Evolutionary conservation across 2,113 vertebrate genomes (phyloP).

Genomic region (Nothocercus nigrocapillus): DNA sequence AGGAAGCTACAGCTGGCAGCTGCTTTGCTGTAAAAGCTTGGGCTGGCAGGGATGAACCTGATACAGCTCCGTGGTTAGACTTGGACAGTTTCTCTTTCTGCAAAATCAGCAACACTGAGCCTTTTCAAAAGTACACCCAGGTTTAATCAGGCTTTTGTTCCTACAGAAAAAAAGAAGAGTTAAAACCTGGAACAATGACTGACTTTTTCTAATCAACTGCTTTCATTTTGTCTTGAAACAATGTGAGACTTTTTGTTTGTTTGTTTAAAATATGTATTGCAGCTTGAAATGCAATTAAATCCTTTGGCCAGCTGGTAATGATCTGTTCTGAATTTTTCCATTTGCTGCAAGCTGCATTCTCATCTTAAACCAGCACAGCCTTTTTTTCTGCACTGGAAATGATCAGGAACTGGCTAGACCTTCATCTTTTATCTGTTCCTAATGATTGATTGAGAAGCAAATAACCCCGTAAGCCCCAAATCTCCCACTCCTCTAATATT

Average conservation of each 20-base stretch:
- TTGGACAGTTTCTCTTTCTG: background rate
- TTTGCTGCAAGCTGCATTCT: background rate
- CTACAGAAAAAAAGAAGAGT: background rate
- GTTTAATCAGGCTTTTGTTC: background rate
- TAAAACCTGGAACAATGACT: background rate
- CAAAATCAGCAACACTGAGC: background rate
- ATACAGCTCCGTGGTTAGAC: background rate
- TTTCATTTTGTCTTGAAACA: background rate
- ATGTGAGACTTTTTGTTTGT: background rate
- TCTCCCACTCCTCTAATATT: background rate
- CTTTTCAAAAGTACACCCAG: background rate
- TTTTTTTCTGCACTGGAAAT: background rate
- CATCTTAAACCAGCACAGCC: background rate
- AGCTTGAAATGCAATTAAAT: background rate
- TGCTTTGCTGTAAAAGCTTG: background rate
- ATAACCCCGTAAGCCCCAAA: background rate
- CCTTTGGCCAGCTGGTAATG: background rate
- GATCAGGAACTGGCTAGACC: rapidly evolving
- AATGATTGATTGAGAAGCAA: background rate
- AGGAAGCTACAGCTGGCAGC: background rate
- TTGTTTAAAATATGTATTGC: background rate
- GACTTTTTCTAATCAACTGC: background rate
- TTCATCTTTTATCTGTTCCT: background rate
- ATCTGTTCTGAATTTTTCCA: background rate
- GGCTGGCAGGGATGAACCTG: background rate